phyloP scores from a whole-genome alignment of 2,113 vertebrate species.

The Menidia beryllina region DNA sequence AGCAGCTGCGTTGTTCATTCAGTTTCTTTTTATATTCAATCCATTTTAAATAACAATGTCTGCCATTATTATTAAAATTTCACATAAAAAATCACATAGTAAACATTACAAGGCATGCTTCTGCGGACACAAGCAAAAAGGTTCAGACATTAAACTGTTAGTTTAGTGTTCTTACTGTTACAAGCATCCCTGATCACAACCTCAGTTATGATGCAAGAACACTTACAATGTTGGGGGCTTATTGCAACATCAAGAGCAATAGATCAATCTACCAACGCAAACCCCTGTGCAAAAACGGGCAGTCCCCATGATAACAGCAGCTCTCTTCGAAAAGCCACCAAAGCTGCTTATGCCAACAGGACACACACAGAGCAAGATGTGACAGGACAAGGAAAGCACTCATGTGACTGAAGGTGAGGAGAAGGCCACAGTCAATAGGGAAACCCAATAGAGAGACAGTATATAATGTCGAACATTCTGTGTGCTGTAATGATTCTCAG shows the following conservation, averaged over 20 bases:
- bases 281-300: background rate
- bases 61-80: too few species aligned
- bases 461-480: too few species aligned
- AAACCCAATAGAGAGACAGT: slow-evolving; percentile 2
- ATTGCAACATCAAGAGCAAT: too few species aligned
- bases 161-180: background rate
- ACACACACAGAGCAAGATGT: slow-evolving; percentile 40
- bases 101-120: too few species aligned
- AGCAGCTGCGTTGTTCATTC: too few species aligned
- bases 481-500: too few species aligned
- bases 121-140: too few species aligned
- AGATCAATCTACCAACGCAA: slow-evolving; percentile 6
- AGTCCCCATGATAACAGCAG: slow-evolving; percentile 13
- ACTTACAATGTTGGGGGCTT: background rate
- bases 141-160: background rate
- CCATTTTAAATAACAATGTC: too few species aligned
- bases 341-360: slow-evolving; percentile 50
- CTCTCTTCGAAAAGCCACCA: slow-evolving; percentile 20
- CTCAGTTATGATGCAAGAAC: background rate
- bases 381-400: slow-evolving; percentile 18
- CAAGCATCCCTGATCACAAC: background rate
- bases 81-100: too few species aligned
- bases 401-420: slow-evolving; percentile 9
- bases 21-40: too few species aligned
- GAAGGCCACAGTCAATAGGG: slow-evolving; percentile 2